Evolutionary conservation across 2,113 vertebrate genomes (phyloP).

Genomic region (Physeter macrocephalus): DNA sequence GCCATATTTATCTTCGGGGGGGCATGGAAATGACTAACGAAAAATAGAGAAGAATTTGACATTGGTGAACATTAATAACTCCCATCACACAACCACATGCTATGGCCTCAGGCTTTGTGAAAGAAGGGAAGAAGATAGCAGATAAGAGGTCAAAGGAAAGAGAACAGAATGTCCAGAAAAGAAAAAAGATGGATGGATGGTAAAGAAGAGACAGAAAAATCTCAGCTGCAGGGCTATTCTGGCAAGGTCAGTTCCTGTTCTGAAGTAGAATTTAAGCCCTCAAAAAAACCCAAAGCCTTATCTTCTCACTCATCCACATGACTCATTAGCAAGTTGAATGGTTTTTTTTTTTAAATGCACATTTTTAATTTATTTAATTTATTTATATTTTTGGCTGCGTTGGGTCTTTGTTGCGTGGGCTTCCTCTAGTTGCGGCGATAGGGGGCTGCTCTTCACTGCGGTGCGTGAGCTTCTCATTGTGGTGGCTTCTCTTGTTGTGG

Average conservation of each 20-base stretch:
- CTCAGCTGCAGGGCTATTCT: not conserved
- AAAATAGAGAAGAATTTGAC: not conserved
- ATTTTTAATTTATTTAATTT: too few species aligned
- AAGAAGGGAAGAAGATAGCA: not conserved
- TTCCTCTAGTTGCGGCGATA: too few species aligned
- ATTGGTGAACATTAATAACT: not conserved
- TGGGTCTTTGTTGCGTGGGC: too few species aligned
- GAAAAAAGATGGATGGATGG: not conserved
- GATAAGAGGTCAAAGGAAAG: not conserved
- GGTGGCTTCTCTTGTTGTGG: too few species aligned
- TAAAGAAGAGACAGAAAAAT: not conserved
- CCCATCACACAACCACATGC: not conserved
- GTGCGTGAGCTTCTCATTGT: too few species aligned
- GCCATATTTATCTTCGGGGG: not conserved
- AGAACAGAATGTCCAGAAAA: not conserved
- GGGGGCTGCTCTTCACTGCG: too few species aligned
- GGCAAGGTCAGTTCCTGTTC: not conserved
- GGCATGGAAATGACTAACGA: not conserved
- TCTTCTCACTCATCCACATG: not conserved
- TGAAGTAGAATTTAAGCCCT: not conserved
- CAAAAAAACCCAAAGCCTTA: not conserved
- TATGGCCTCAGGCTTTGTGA: not conserved
- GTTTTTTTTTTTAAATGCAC: not conserved
- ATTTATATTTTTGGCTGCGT: too few species aligned
- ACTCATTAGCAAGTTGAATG: not conserved